Base-by-base conservation (phyloP, 1,140 invertebrate genomes). In the Epicauta chinensis region DNA sequence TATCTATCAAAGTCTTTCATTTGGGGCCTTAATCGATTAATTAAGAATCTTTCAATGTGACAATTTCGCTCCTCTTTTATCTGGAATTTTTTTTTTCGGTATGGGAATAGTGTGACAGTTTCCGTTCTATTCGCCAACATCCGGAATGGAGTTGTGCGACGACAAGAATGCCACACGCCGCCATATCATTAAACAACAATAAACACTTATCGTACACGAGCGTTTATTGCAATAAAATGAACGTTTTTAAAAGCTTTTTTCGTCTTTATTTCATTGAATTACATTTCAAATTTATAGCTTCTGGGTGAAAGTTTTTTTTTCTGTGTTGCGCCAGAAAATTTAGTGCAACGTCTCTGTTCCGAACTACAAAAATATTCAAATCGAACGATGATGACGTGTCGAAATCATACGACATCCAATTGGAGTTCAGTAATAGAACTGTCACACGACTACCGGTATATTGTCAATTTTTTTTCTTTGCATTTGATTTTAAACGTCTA, bases 141-240 rank as follows among this genome's bases (percentile, higher is more conserved):
- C 58, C 60, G 58, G 60, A 60, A 60, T 55, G 50, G 55, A 58
- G 60, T 50, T 50, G 54, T 46, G 38, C 38, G 31, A n/a, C n/a
- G n/a, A 23, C 23, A 23, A 23, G 23, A 56, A 45, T 49, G 57
- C 57, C 53, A 52, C 53, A 52, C 53, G 42, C 53, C 55, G 48
- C 32, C 51, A 57, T 41, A 57, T 62, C 60, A 60, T 62, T 62
- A 62, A 62, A 62, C 57, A 55, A 60, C 60, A 62, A 62, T 62
- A 62, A 62, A 59, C 60, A 62, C 57, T 62, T 62, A 62, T 62
- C 60, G 60, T 55, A 55, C 60, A 61, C 56, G 48, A 44, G 59
- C 56, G 59, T 56, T 59, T 61, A 59, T 59, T 59, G 49, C 45
- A 12, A 23, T 23, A 23, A 23, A 23, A 23, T 23, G 23, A 23